phyloP scores from a whole-genome alignment of 2,797 vertebrate genomes.

The Microctenopoma lineatum region DNA sequence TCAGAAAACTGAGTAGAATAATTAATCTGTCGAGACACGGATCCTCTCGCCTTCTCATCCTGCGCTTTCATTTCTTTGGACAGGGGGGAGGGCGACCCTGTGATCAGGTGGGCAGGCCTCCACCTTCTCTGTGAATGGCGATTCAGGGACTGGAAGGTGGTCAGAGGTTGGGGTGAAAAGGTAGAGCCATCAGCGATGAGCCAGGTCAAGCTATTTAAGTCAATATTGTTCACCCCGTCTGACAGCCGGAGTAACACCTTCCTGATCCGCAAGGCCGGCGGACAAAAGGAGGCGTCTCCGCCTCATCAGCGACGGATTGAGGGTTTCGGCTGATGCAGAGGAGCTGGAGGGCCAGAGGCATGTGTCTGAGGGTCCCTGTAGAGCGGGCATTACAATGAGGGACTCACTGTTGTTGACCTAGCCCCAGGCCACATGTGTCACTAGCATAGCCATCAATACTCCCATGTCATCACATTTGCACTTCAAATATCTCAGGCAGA shows the following conservation, averaged over 20 bases:
- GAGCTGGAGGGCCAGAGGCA: slow-evolving; percentile 59
- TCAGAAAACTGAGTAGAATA: slow-evolving; percentile 76
- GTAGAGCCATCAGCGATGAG: slow-evolving; percentile 71
- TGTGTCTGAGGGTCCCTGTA: slow-evolving; percentile 74
- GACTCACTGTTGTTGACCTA: slow-evolving; percentile 81
- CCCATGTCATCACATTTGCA: slow-evolving; percentile 79
- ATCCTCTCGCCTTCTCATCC: slow-evolving; percentile 60
- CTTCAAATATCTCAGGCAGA: slow-evolving; percentile 74
- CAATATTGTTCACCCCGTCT: slow-evolving; percentile 73
- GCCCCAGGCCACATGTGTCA: slow-evolving; percentile 82
- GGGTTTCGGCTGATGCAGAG: slow-evolving; percentile 50
- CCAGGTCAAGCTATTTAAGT: slow-evolving; percentile 79
- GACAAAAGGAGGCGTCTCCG: slow-evolving; percentile 64
- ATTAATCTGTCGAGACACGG: slow-evolving; percentile 76
- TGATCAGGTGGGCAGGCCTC: slow-evolving; percentile 65
- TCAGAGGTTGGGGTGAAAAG: slow-evolving; percentile 70
- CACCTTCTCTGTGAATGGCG: slow-evolving; percentile 53
- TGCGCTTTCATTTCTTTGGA: slow-evolving; percentile 80
- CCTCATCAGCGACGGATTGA: slow-evolving; percentile 75
- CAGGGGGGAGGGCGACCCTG: slow-evolving; percentile 56
- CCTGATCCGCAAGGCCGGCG: slow-evolving; percentile 72
- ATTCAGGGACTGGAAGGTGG: slow-evolving; percentile 50
- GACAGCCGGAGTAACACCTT: slow-evolving; percentile 81
- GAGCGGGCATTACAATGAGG: slow-evolving; percentile 75
- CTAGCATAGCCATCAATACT: slow-evolving; percentile 74